A percentile compares a stretch with the other conserved stretches of the same genome.
Conservation (phyloP, 2,797 vertebrate genomes). For the Pampus argenteus region DNA sequence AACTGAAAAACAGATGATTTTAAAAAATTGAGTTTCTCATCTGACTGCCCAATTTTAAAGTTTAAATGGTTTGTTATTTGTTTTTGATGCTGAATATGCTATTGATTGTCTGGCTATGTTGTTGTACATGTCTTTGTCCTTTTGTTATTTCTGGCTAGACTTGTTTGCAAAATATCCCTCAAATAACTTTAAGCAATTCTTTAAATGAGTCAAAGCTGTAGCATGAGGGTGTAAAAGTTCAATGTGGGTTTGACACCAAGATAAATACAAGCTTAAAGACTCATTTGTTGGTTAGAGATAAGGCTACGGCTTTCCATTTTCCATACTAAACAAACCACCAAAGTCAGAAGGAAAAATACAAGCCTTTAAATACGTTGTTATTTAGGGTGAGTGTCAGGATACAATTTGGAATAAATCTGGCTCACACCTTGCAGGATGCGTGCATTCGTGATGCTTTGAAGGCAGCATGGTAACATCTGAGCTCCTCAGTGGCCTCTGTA, state of each 20-base stretch:
- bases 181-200: conserved; percentile 22
- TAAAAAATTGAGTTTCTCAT: too few relatives aligned
- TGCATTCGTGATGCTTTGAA: conserved; percentile 49
- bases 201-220: conserved; percentile 27
- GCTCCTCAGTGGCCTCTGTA: conserved; percentile 46
- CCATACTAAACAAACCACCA: conserved; percentile 31
- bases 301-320: conserved; percentile 25
- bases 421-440: conserved; percentile 40
- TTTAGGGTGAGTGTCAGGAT: conserved; percentile 16
- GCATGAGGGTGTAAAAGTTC: conserved; percentile 24
- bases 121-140: too few relatives aligned
- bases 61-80: too few relatives aligned
- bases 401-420: conserved; percentile 51
- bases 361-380: conserved; percentile 22
- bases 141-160: too few relatives aligned
- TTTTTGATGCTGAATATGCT: too few relatives aligned
- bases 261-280: conserved; percentile 34
- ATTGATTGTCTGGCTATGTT: too few relatives aligned
- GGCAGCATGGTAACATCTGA: conserved; percentile 62
- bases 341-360: conserved; percentile 22
- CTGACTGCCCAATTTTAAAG: too few relatives aligned
- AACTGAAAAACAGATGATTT: too few relatives aligned
- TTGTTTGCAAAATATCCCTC: not conserved
- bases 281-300: conserved; percentile 35
- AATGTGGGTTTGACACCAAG: conserved; percentile 37